These are phyloP conservation scores for Hipparchia sbordonii DNA, from an alignment of 2,888 invertebrate species.

Conservation along the genomic window DNA sequence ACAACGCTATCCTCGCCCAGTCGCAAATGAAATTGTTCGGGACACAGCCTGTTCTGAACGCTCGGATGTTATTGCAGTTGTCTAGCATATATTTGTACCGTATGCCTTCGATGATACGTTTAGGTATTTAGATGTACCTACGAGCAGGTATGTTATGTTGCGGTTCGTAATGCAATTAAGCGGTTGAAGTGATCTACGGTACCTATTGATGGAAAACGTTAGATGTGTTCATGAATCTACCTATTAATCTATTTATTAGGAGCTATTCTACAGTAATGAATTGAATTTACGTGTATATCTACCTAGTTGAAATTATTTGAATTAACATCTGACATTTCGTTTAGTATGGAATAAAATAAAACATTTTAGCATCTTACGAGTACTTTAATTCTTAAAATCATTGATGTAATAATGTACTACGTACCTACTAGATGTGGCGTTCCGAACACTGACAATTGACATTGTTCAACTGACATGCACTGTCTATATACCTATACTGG, in stretches of 20 bases:
- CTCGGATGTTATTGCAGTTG: slow-evolving; percentile 72
- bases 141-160: slow-evolving; percentile 9
- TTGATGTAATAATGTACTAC: too few relatives aligned
- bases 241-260: slow-evolving; percentile 6
- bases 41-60: slow-evolving; percentile 77
- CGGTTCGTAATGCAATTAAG: slow-evolving; percentile 36
- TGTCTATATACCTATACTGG: too few relatives aligned
- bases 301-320: too few relatives aligned
- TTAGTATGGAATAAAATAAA: too few relatives aligned
- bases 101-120: slow-evolving; percentile 34
- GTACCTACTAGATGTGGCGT: too few relatives aligned
- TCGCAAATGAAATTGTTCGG: slow-evolving; percentile 83
- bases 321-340: too few relatives aligned
- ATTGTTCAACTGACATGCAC: too few relatives aligned
- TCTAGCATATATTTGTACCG: slow-evolving; percentile 45
- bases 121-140: slow-evolving; percentile 8
- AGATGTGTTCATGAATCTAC: slow-evolving; percentile 10
- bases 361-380: too few relatives aligned
- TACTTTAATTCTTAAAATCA: too few relatives aligned
- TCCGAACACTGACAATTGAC: too few relatives aligned
- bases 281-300: neutral
- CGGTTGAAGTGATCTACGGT: slow-evolving; percentile 25
- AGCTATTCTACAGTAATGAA: neutral
- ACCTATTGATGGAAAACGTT: slow-evolving; percentile 12
- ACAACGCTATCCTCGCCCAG: slow-evolving; percentile 81